These are phyloP conservation scores for Odontesthes bonariensis DNA, from an alignment of 2,113 vertebrate genomes.

Conservation along the genomic window DNA sequence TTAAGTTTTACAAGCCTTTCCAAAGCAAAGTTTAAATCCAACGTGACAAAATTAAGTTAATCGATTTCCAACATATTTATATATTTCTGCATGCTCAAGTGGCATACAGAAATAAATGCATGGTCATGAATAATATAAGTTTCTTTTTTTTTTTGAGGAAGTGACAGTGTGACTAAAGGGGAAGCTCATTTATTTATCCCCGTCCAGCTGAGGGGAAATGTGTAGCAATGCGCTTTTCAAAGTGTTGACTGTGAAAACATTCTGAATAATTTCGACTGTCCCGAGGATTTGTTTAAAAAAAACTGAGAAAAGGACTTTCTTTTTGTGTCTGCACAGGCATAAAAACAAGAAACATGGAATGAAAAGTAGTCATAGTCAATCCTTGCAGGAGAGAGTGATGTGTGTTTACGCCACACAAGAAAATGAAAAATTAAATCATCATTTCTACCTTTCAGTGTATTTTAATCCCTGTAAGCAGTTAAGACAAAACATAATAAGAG, in stretches of 20 bases:
- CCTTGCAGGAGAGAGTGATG: slow-evolving; percentile 4
- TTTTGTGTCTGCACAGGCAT: background rate
- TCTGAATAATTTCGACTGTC: slow-evolving; percentile 57
- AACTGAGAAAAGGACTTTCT: slow-evolving; percentile 8
- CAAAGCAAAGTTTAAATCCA: background rate
- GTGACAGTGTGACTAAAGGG: slow-evolving; percentile 19
- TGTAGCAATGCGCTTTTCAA: slow-evolving; percentile 39
- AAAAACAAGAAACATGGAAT: too few species aligned
- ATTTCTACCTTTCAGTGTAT: slow-evolving; percentile 33
- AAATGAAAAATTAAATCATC: slow-evolving; percentile 45
- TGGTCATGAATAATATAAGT: slow-evolving; percentile 3
- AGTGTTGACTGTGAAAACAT: slow-evolving; percentile 48
- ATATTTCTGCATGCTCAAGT: background rate
- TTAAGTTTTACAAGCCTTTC: slow-evolving; percentile 11
- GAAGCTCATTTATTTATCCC: slow-evolving; percentile 29
- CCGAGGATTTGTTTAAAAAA: slow-evolving; percentile 51
- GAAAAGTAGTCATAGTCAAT: background rate
- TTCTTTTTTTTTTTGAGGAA: slow-evolving; percentile 21
- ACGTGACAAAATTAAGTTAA: background rate
- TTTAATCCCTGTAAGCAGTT: slow-evolving; percentile 45
- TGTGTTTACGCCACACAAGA: slow-evolving; percentile 40
- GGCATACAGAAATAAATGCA: slow-evolving; percentile 5
- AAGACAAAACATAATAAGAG: background rate
- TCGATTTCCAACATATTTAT: too few species aligned
- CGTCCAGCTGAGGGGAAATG: slow-evolving; percentile 19